Conservation (phyloP, 2,113 vertebrate genomes). For the Varanus salvator region DNA sequence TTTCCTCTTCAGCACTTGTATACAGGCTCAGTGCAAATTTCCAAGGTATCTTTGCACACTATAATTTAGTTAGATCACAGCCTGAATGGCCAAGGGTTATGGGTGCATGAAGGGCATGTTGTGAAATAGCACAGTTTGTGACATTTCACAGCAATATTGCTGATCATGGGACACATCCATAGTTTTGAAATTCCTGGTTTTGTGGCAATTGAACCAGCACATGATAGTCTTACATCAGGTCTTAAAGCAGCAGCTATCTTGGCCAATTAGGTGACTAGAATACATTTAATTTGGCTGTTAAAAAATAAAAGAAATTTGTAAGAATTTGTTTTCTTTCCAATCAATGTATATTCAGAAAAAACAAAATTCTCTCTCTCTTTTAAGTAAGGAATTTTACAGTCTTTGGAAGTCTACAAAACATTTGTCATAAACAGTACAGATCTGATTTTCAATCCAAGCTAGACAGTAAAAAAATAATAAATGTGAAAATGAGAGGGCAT, state of each 20-base stretch:
- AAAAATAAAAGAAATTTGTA: conserved; percentile 7
- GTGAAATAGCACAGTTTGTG: too few relatives aligned
- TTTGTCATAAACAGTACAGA: conserved; percentile 27
- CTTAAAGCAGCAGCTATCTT: too few relatives aligned
- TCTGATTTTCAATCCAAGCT: conserved; percentile 28
- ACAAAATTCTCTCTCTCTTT: conserved; percentile 36
- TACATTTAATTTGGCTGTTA: background rate
- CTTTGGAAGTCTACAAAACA: conserved; percentile 3
- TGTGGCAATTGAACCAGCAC: too few relatives aligned
- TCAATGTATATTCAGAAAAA: conserved; percentile 3
- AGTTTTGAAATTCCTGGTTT: too few relatives aligned
- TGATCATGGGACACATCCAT: too few relatives aligned
- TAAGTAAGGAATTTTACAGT: background rate
- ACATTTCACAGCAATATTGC: too few relatives aligned
- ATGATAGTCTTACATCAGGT: too few relatives aligned
- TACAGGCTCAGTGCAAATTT: background rate
- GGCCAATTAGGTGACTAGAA: background rate
- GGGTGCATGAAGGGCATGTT: too few relatives aligned
- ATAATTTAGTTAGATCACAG: background rate
- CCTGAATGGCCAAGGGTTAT: background rate
- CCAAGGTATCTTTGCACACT: background rate
- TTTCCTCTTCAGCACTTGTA: background rate
- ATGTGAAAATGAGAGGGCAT: conserved; percentile 36
- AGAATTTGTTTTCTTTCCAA: conserved; percentile 13
- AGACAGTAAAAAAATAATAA: background rate